Evolutionary conservation across 2,113 vertebrate species (phyloP).

Genomic region (Pachypanchax playfairii): DNA sequence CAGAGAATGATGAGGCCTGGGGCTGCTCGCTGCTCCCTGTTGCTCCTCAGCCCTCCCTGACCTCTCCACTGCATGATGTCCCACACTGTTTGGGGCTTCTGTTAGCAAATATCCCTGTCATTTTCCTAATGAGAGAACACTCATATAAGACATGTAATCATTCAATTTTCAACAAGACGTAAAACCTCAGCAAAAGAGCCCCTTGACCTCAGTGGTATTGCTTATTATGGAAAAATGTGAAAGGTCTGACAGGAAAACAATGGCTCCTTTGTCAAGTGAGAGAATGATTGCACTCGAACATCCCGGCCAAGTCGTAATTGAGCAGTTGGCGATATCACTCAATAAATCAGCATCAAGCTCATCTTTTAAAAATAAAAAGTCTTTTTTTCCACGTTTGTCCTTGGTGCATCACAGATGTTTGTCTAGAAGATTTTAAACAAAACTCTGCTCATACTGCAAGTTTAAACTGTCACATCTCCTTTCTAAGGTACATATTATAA

Average conservation of each 20-base stretch:
- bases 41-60: slow-evolving; percentile 7
- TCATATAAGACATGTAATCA: slow-evolving; percentile 35
- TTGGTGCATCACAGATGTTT: slow-evolving; percentile 1
- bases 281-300: slow-evolving; percentile 17
- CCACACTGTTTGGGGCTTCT: slow-evolving; percentile 20
- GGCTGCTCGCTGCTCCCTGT: slow-evolving; percentile 33
- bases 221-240: slow-evolving; percentile 31
- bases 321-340: slow-evolving; percentile 47
- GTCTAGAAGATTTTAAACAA: slow-evolving; percentile 4
- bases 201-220: slow-evolving; percentile 1
- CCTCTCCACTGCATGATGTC: slow-evolving; percentile 22
- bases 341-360: slow-evolving; percentile 21
- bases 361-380: background rate
- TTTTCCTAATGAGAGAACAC: slow-evolving; percentile 39
- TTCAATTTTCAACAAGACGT: slow-evolving; percentile 42
- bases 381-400: background rate
- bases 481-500: slow-evolving; percentile 35
- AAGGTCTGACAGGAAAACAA: slow-evolving; percentile 50
- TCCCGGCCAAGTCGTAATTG: slow-evolving; percentile 27
- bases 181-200: slow-evolving; percentile 25
- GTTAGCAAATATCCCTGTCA: slow-evolving; percentile 53
- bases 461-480: slow-evolving; percentile 39
- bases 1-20: slow-evolving; percentile 68
- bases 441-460: slow-evolving; percentile 36
- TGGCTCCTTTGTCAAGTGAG: slow-evolving; percentile 35